Evolutionary conservation across 1,140 invertebrate genomes (phyloP), one percentile per base, ranked within the genome.

Genomic region (Subanguina moxae): DNA sequence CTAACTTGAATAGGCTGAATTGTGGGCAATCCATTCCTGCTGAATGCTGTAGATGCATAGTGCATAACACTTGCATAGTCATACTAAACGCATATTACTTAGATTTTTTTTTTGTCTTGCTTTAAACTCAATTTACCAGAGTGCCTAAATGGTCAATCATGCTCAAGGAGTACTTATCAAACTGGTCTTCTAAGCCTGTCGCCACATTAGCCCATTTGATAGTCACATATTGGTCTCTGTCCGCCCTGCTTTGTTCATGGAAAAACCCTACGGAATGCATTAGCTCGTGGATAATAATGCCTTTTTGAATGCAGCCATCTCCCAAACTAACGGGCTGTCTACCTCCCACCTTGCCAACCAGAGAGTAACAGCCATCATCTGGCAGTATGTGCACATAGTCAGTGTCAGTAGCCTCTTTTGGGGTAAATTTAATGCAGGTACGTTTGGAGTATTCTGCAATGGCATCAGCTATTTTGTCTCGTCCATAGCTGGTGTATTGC

Each of bases 231-330:
- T 77, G 67, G 65, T 83, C 83, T 21, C 84, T 69, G 67, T 85
- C 84, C 7, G 77, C 72, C 45, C 84, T 17, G 87, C 76, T 78
- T 62, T 85, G 84, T 63, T 85, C 84, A 62, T 84, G 84, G 68
- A 80, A 84, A n/a, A 84, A 84, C 1, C 84, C 84, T 15, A 85
- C 74, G 1, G 81, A 78, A 52, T 85, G 84, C 84, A 70, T 70
- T 25, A 70, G 48, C 30, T 72, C 71, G 9, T 68, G 70, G 45
- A 72, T 72, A 23, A 88, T 84, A 1, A 87, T 86, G 0, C 75
- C 81, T 46, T 83, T 79, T 27, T 77, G 78, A 0, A 90, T 84
- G 76, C 91, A 92, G 1, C 89, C 89, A 0, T 89, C 88, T 0
- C 84, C 85, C 19, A 86, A 74, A 8, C 74, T 77, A 15, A 82